A percentile compares a stretch with the other conserved stretches of the same genome.
Conservation (phyloP, 2,113 vertebrate species). For the Pelusios castaneus region DNA sequence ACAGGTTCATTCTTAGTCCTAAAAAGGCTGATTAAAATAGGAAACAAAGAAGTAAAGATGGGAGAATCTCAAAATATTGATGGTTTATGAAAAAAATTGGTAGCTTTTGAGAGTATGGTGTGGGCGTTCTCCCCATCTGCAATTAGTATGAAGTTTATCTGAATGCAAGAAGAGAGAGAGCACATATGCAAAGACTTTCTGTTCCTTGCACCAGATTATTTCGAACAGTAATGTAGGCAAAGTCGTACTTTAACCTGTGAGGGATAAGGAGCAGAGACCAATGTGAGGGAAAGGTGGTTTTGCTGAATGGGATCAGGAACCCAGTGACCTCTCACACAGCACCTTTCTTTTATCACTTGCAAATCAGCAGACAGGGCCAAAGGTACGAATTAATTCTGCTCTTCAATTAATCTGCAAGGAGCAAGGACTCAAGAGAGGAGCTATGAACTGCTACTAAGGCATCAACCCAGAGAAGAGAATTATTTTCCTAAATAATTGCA, state of each 20-base stretch:
- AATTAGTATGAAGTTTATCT: neutral
- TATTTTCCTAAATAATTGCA: too few species aligned
- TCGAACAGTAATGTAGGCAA: neutral
- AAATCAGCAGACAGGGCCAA: neutral
- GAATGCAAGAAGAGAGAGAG: rapidly evolving
- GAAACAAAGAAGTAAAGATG: neutral
- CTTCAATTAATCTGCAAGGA: neutral
- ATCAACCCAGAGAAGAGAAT: neutral
- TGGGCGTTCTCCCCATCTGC: neutral
- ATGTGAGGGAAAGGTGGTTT: neutral
- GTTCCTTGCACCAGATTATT: neutral
- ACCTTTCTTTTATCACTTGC: neutral
- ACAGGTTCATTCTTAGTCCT: neutral
- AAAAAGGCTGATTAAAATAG: neutral
- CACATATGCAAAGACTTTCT: neutral
- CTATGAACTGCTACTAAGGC: neutral
- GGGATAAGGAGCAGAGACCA: neutral
- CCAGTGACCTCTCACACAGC: neutral
- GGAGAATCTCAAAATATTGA: neutral
- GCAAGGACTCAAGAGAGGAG: neutral
- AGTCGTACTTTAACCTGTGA: neutral
- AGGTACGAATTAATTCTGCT: neutral
- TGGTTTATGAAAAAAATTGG: neutral
- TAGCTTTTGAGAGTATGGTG: neutral
- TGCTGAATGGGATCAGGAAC: neutral